A percentile compares a stretch with the other conserved stretches of the same genome.
These are phyloP conservation scores for Piliocolobus tephrosceles DNA, from an alignment of 2,113 vertebrate species.

Conservation along the genomic window DNA sequence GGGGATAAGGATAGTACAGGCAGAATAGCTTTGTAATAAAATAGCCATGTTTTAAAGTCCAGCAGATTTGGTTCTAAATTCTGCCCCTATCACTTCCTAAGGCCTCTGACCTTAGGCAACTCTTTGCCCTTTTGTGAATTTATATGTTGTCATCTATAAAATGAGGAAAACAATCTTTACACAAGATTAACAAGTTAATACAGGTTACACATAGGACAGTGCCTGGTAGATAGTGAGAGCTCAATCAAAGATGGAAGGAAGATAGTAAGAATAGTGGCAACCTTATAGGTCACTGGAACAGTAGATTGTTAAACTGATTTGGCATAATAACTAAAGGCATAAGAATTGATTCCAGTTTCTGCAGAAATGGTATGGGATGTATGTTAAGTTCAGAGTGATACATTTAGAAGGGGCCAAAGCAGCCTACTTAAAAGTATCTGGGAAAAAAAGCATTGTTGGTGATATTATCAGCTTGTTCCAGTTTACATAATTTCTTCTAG, in stretches of 20 bases:
- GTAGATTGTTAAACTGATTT: background rate
- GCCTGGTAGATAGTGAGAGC: background rate
- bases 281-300: background rate
- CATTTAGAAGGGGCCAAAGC: background rate
- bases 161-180: slow-evolving; percentile 15
- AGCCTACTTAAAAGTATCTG: background rate
- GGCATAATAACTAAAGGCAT: background rate
- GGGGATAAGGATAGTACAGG: background rate
- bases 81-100: background rate
- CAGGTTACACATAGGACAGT: background rate
- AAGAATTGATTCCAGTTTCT: background rate
- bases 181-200: slow-evolving; percentile 9
- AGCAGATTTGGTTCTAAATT: background rate
- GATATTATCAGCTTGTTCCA: background rate
- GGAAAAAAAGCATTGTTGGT: background rate
- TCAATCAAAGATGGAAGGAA: background rate
- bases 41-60: background rate
- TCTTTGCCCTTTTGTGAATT: background rate
- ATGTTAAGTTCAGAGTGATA: background rate
- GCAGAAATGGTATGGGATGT: background rate
- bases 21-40: background rate
- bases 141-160: slow-evolving; percentile 8
- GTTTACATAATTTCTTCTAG: background rate
- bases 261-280: background rate
- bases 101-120: background rate